Evolutionary conservation across 2,113 vertebrate species (phyloP).

Genomic region (Oxygymnocypris stewartii): DNA sequence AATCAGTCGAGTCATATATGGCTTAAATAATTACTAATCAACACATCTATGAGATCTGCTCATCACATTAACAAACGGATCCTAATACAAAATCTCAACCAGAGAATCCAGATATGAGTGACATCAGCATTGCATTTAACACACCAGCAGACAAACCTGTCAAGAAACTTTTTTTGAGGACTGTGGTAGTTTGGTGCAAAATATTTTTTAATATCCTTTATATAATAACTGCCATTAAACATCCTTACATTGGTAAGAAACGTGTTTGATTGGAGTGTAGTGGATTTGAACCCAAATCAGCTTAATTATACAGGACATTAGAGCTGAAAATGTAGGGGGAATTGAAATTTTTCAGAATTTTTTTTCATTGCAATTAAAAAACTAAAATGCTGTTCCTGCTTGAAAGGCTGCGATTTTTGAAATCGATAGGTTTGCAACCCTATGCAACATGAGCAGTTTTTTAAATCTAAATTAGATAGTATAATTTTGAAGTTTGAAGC

Average conservation of each 20-base stretch:
- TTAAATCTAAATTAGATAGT: no score
- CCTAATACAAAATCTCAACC: background rate
- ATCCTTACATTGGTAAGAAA: background rate
- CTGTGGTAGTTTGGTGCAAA: background rate
- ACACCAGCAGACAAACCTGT: background rate
- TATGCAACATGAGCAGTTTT: no score
- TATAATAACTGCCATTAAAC: background rate
- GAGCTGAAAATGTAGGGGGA: background rate
- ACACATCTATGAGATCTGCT: background rate
- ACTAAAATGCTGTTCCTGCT: background rate
- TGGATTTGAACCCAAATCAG: conserved; percentile 3
- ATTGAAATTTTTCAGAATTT: background rate
- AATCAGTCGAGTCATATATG: background rate
- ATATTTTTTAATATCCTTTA: background rate
- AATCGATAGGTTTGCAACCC: no score
- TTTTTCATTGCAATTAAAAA: background rate
- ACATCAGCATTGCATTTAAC: no score
- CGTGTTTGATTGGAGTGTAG: background rate
- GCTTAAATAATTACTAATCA: background rate
- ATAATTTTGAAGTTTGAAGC: no score
- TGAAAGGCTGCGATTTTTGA: background rate
- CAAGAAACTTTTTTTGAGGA: background rate
- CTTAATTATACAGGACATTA: background rate
- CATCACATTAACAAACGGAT: background rate
- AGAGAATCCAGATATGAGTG: background rate